Percentiles rank a stretch among this genome's conserved stretches.
Evolutionary conservation across 2,113 vertebrate species (phyloP).

Genomic region (Sinosuthora webbiana): DNA sequence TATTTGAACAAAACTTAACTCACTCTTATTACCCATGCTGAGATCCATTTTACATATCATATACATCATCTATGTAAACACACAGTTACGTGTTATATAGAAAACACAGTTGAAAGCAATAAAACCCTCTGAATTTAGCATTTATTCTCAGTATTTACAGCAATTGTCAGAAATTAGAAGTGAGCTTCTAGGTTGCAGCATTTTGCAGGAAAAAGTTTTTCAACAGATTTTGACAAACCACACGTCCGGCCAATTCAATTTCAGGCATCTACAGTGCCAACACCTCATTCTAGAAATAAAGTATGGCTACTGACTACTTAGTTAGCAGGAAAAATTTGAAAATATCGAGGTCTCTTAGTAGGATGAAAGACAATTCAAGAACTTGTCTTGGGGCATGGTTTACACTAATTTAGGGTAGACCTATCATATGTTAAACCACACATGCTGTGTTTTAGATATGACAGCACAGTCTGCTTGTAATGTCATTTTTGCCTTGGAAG

Average conservation of each 20-base stretch:
- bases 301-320: neutral
- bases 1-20: neutral
- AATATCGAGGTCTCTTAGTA: neutral
- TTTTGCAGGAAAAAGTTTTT: neutral
- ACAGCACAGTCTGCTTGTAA: neutral
- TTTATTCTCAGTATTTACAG: neutral
- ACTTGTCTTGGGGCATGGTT: neutral
- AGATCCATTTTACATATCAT: neutral
- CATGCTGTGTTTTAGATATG: neutral
- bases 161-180: neutral
- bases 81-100: neutral
- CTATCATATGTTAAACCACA: neutral
- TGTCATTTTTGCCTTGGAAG: neutral
- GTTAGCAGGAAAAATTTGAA: neutral
- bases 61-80: neutral
- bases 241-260: neutral
- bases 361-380: neutral
- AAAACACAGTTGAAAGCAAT: neutral
- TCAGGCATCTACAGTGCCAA: neutral
- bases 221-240: neutral
- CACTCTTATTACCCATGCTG: neutral
- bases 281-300: neutral
- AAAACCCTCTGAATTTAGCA: neutral
- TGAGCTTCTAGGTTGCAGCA: neutral
- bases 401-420: neutral